Percentiles rank a stretch among this genome's conserved stretches.
Conservation (phyloP, 1,140 invertebrate genomes). For the Drosophila sechellia region DNA sequence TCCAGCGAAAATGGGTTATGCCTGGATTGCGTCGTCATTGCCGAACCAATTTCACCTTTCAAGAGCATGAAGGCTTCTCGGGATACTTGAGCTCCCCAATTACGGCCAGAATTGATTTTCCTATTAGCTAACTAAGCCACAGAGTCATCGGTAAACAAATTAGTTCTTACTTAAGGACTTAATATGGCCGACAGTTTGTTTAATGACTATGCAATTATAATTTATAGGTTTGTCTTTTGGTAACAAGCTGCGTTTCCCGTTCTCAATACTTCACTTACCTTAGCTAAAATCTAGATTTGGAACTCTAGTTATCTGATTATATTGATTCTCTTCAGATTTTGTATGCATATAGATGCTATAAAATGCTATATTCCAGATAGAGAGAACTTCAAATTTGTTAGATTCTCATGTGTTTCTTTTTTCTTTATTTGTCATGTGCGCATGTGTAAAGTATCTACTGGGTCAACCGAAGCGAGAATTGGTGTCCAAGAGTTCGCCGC, state of each 20-base stretch:
- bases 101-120: conserved; percentile 35
- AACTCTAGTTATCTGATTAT: too few relatives aligned
- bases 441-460: conserved; percentile 48
- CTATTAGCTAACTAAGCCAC: background rate
- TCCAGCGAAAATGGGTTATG: conserved; percentile 43
- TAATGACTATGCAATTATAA: conserved; percentile 1
- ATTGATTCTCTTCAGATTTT: background rate
- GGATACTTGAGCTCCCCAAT: background rate
- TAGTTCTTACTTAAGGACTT: background rate
- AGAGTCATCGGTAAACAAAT: conserved; percentile 8
- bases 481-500: conserved; percentile 59
- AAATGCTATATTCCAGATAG: background rate
- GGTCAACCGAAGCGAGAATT: conserved; percentile 56
- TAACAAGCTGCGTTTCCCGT: background rate
- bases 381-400: background rate
- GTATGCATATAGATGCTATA: background rate
- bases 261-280: background rate
- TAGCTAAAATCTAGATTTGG: too few relatives aligned
- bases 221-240: too few relatives aligned
- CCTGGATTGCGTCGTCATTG: conserved; percentile 23
- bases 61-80: conserved; percentile 21
- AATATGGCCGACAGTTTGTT: background rate
- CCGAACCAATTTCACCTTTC: conserved; percentile 25
- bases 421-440: conserved; percentile 10
- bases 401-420: too few relatives aligned